Percentiles rank a stretch among this genome's conserved stretches.
Conservation (phyloP, 2,888 invertebrate genomes). For the Aproaerema taeniolella region DNA sequence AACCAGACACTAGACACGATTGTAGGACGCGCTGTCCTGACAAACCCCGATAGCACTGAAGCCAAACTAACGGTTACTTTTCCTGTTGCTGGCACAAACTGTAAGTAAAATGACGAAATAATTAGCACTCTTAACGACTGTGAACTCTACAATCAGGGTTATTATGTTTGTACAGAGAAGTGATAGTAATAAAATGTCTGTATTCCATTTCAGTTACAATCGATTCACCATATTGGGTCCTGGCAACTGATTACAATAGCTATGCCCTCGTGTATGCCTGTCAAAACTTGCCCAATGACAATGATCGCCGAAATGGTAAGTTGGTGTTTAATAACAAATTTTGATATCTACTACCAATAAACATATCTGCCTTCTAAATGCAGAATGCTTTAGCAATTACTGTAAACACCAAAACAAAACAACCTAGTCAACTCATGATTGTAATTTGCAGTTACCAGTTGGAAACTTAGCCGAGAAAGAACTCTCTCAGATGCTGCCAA, state of each 20-base stretch:
- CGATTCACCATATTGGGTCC: conserved; percentile 73
- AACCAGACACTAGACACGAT: conserved; percentile 51
- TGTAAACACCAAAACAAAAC: no score
- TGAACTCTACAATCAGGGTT: no score
- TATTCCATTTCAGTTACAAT: conserved; percentile 36
- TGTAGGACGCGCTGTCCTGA: conserved; percentile 64
- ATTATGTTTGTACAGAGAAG: neutral
- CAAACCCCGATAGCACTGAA: conserved; percentile 48
- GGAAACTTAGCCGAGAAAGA: conserved; percentile 44
- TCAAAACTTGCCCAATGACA: conserved; percentile 49
- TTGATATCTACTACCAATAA: no score
- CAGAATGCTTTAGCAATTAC: no score
- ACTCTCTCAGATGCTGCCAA: conserved; percentile 23
- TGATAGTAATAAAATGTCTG: no score
- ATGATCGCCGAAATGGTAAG: conserved; percentile 62
- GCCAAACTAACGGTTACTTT: conserved; percentile 77
- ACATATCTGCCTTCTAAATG: no score
- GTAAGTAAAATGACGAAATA: no score
- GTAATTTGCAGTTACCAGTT: conserved; percentile 30
- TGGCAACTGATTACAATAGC: conserved; percentile 80
- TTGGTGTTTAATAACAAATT: no score
- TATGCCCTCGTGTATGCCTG: conserved; percentile 83
- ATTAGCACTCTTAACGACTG: no score
- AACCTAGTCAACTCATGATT: no score
- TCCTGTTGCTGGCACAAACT: conserved; percentile 62